Percentiles rank a stretch among this genome's conserved stretches.
phyloP scores from a whole-genome alignment of 1,140 invertebrate genomes.

The Leptonema lineaticorne region DNA sequence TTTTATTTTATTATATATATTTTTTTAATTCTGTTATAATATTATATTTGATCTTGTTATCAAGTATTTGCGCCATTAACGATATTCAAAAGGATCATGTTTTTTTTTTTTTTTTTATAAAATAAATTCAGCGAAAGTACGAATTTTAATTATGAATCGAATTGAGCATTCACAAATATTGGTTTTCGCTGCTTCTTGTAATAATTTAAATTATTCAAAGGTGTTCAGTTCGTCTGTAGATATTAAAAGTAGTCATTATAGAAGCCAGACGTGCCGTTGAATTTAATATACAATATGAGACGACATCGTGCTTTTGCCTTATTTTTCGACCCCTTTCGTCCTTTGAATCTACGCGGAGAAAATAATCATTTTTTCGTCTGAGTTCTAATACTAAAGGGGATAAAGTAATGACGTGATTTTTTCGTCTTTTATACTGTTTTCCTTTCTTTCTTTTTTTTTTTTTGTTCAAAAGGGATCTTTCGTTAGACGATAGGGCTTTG shows the following conservation, averaged over 20 bases:
- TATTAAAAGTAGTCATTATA: conserved; percentile 21
- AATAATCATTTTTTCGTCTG: conserved; percentile 23
- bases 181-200: not conserved
- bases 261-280: conserved; percentile 23
- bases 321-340: not conserved
- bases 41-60: too few relatives aligned
- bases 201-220: conserved; percentile 29
- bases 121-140: too few relatives aligned
- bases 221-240: not conserved
- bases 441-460: too few relatives aligned
- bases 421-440: too few relatives aligned
- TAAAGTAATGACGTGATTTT: conserved; percentile 25
- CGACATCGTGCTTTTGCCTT: not conserved
- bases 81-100: too few relatives aligned
- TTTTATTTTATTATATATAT: too few relatives aligned
- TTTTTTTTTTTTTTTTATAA: too few relatives aligned
- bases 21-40: too few relatives aligned
- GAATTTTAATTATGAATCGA: too few relatives aligned
- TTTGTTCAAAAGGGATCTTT: too few relatives aligned
- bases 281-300: conserved; percentile 28
- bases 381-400: not conserved
- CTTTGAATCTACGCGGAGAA: not conserved
- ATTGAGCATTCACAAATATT: not conserved
- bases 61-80: too few relatives aligned
- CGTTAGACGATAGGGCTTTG: conserved; percentile 16